Percentiles rank a stretch among this genome's conserved stretches.
These are phyloP conservation scores for Apotomis turbidana DNA, from an alignment of 2,888 invertebrate species.

Conservation along the genomic window DNA sequence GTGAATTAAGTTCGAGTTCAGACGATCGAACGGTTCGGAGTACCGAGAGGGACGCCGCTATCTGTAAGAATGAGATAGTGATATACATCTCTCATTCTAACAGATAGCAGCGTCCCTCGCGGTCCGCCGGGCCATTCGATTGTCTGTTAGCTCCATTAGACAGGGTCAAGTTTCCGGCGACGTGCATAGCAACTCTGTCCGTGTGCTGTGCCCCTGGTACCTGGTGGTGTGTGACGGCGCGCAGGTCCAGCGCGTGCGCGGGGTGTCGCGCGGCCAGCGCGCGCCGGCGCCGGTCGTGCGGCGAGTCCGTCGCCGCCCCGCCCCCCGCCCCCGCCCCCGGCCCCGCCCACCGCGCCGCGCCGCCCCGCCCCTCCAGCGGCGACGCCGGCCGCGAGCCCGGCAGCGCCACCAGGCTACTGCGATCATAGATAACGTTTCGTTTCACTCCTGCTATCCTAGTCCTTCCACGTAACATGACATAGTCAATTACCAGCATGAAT, in stretches of 20 bases:
- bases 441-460: neutral
- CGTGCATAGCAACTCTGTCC: too few species aligned
- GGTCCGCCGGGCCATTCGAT: too few species aligned
- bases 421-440: neutral
- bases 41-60: too few species aligned
- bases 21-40: too few species aligned
- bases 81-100: too few species aligned
- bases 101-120: too few species aligned
- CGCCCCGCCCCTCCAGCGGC: conserved; percentile 72
- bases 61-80: too few species aligned
- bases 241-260: conserved; percentile 90
- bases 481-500: too few species aligned
- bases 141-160: too few species aligned
- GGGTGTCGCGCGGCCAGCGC: conserved; percentile 89
- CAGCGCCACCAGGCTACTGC: conserved; percentile 69
- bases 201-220: conserved; percentile 59
- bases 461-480: neutral
- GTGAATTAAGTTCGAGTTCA: too few species aligned
- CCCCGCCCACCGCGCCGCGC: conserved; percentile 66
- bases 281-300: conserved; percentile 89
- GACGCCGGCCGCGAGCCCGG: conserved; percentile 75
- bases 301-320: conserved; percentile 67
- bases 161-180: too few species aligned
- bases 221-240: conserved; percentile 88
- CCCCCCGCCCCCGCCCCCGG: conserved; percentile 49